Base-by-base conservation (phyloP, 2,113 vertebrate genomes). In the Zonotrichia leucophrys region DNA sequence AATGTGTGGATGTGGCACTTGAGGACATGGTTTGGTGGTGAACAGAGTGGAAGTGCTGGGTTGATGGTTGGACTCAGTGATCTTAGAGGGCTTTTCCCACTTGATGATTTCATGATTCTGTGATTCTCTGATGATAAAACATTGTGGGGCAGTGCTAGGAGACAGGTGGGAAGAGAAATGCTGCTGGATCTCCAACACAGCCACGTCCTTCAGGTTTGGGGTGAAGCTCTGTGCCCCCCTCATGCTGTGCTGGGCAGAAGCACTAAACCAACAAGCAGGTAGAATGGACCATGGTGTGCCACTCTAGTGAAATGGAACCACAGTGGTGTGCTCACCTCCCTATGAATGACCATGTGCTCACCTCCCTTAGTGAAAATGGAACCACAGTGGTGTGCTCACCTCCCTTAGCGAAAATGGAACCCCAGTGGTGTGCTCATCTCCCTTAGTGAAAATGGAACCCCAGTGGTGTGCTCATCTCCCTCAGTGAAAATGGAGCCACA, bases 231-330 rank as follows among this genome's bases (percentile, higher is more conserved):
- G 39, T 15, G 27, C 11, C 41, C 10, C 2, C 10, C 15, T 28
- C 8, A 0, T 1, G 6, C 10, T 42, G 67, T 0, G 0, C 9
- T 27, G 41, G 23, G 25, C 8, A 18, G 8, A 42, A 3, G 14
- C 35, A 3, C 28, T 16, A 24, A 70, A 12, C 14, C 12, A 75
- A 10, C 21, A 16, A 21, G 6, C 2, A 50, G 25, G 8, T n/a
- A n/a, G n/a, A n/a, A n/a, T n/a, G n/a, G n/a, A n/a, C n/a, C n/a
- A n/a, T n/a, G n/a, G n/a, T n/a, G n/a, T n/a, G n/a, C n/a, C n/a
- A n/a, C n/a, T n/a, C n/a, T n/a, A n/a, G n/a, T n/a, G n/a, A n/a
- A n/a, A n/a, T n/a, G n/a, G n/a, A n/a, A n/a, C n/a, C n/a, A n/a
- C n/a, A n/a, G n/a, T n/a, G n/a, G n/a, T n/a, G n/a, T n/a, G n/a